phyloP scores from a whole-genome alignment of 1,140 invertebrate genomes.

The Nasonia vitripennis region DNA sequence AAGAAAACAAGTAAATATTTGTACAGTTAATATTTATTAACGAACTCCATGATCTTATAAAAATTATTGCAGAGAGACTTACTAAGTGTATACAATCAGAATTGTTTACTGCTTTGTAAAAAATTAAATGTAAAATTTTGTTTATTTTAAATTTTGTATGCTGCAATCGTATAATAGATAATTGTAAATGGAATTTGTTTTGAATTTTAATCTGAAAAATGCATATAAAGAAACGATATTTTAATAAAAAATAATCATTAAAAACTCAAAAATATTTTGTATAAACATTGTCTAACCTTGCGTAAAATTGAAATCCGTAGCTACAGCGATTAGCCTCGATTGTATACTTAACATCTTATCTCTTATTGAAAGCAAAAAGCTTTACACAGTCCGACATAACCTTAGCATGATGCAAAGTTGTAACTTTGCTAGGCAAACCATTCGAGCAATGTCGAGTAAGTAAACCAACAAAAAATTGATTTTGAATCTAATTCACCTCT shows the following conservation, averaged over 20 bases:
- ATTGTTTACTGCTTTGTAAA: background rate
- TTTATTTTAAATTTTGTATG: background rate
- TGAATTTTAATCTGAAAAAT: background rate
- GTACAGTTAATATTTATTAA: conserved; percentile 33
- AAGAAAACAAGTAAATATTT: background rate
- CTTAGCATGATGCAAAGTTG: conserved; percentile 56
- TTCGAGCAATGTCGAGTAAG: conserved; percentile 64
- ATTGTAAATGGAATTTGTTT: background rate
- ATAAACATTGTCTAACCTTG: background rate
- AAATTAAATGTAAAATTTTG: background rate
- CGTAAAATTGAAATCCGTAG: background rate
- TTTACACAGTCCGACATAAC: conserved; percentile 56
- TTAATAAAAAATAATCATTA: conserved; percentile 14
- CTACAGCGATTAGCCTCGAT: background rate
- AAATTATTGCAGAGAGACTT: background rate
- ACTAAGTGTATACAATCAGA: no score
- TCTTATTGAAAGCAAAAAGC: background rate
- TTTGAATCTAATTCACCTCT: background rate
- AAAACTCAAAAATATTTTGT: background rate
- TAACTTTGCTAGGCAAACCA: conserved; percentile 45
- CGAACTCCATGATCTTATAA: background rate
- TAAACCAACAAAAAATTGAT: conserved; percentile 27
- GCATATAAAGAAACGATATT: conserved; percentile 16
- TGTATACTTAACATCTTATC: conserved; percentile 5
- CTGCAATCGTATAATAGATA: background rate